phyloP scores from a whole-genome alignment of 2,797 vertebrate genomes.

The Lithobates pipiens region DNA sequence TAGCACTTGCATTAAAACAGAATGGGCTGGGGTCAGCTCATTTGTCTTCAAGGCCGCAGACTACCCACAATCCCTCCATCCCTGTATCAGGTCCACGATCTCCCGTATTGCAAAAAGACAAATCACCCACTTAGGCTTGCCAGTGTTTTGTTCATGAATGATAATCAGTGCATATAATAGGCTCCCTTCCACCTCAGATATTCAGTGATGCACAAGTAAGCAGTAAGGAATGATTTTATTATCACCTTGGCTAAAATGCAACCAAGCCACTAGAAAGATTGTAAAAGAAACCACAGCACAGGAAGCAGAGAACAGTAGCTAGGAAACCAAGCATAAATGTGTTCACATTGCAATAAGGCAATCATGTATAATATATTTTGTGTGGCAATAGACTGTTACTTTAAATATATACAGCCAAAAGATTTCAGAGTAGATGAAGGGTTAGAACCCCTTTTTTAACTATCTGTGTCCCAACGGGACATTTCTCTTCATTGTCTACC shows the following conservation, averaged over 20 bases:
- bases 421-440: too few relatives aligned
- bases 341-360: neutral
- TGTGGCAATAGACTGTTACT: too few relatives aligned
- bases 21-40: neutral
- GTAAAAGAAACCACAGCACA: constrained; percentile 58
- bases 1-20: neutral
- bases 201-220: constrained; percentile 63
- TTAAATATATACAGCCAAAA: too few relatives aligned
- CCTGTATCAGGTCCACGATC: neutral
- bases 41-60: neutral
- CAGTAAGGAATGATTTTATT: constrained; percentile 60
- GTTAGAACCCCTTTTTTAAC: too few relatives aligned
- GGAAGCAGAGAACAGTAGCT: constrained; percentile 65
- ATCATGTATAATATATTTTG: neutral
- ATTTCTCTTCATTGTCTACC: too few relatives aligned
- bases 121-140: constrained; percentile 67
- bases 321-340: constrained; percentile 70
- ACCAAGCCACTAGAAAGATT: constrained; percentile 59
- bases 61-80: neutral
- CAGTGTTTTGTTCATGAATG: constrained; percentile 84
- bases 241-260: constrained; percentile 62
- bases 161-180: constrained; percentile 69
- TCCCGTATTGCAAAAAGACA: constrained; percentile 54
- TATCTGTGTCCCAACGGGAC: too few relatives aligned
- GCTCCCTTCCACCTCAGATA: constrained; percentile 61